Evolutionary conservation across 2,888 invertebrate genomes (phyloP).

Genomic region (Tuta absoluta): DNA sequence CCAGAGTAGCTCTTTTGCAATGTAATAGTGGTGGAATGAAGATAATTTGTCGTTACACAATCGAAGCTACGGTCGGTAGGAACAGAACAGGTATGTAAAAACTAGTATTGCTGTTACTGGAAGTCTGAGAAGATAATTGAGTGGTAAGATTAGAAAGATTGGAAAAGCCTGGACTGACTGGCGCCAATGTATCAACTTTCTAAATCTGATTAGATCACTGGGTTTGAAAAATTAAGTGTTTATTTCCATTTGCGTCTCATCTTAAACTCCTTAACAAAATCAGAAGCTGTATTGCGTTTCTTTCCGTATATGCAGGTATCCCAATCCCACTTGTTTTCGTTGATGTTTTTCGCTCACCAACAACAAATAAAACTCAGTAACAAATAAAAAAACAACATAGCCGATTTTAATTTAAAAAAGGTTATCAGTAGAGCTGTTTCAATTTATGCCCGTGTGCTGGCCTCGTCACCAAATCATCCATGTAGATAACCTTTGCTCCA

Average conservation of each 20-base stretch:
- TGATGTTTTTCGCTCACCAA: neutral
- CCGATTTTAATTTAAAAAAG: slow-evolving; percentile 4
- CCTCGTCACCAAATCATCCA: slow-evolving; percentile 29
- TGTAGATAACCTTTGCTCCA: slow-evolving; percentile 56
- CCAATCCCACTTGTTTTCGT: neutral
- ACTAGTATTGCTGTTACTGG: slow-evolving; percentile 18
- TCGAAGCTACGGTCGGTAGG: slow-evolving; percentile 45
- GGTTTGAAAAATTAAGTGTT: neutral
- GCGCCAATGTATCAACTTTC: neutral
- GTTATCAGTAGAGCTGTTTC: slow-evolving; percentile 31
- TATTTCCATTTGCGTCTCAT: too few species aligned
- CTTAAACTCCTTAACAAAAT: too few species aligned
- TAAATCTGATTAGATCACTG: neutral
- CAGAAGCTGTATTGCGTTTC: too few species aligned
- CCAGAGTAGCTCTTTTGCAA: slow-evolving; percentile 59
- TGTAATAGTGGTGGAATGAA: slow-evolving; percentile 56
- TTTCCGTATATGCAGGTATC: too few species aligned
- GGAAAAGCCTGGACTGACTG: slow-evolving; percentile 21
- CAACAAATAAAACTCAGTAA: neutral
- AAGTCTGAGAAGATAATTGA: slow-evolving; percentile 32
- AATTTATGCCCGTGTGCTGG: slow-evolving; percentile 43
- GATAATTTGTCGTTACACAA: slow-evolving; percentile 67
- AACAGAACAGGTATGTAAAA: slow-evolving; percentile 25
- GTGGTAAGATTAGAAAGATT: slow-evolving; percentile 30
- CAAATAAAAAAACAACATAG: slow-evolving; percentile 2